phyloP scores from a whole-genome alignment of 2,797 vertebrate genomes.

The Sebastes goodei region DNA sequence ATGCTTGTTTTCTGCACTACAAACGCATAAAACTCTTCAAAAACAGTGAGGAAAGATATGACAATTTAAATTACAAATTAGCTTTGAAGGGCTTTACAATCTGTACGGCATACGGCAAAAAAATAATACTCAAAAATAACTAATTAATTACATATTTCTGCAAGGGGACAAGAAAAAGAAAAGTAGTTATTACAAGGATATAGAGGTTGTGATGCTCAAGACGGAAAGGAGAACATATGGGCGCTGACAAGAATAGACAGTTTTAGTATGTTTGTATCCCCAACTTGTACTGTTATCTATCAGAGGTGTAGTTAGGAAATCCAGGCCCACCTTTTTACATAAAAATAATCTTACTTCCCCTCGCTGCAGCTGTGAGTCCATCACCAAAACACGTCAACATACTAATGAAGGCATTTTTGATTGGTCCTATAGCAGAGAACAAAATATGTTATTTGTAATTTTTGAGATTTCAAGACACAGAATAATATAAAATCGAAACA shows the following conservation, averaged over 20 bases:
- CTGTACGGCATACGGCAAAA: no score
- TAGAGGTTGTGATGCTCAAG: background rate
- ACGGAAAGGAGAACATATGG: background rate
- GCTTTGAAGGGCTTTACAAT: background rate
- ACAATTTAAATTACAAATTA: background rate
- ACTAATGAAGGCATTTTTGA: no score
- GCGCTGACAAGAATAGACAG: background rate
- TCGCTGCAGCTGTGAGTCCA: no score
- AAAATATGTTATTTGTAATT: background rate
- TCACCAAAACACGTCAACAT: no score
- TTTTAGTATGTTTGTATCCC: background rate
- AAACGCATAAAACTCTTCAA: background rate
- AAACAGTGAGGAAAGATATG: background rate
- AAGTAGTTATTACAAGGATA: background rate
- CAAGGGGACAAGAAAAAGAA: background rate
- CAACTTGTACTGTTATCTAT: no score
- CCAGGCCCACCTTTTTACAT: no score
- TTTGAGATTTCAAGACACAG: background rate
- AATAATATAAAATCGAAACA: background rate
- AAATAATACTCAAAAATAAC: background rate
- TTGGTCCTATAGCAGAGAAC: background rate
- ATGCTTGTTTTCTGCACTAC: background rate
- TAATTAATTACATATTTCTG: background rate
- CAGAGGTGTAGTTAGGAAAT: no score
- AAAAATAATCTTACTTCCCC: no score